phyloP scores from a whole-genome alignment of 2,888 invertebrate species.

The Phragmatobia fuliginosa region DNA sequence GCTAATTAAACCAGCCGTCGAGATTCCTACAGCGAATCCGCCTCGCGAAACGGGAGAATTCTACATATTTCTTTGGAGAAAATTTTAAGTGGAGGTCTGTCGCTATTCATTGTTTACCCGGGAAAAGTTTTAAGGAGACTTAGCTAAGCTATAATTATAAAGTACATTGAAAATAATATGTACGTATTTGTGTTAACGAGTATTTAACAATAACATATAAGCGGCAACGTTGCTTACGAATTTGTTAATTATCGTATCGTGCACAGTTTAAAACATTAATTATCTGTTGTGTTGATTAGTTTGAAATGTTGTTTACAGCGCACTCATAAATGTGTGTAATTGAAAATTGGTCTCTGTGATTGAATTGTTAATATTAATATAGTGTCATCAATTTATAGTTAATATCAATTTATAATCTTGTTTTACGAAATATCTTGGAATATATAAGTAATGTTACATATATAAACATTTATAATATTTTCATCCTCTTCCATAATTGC shows the following conservation, averaged over 20 bases:
- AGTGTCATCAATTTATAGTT: too few relatives aligned
- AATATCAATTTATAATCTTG: too few relatives aligned
- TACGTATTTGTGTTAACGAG: not conserved
- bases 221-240: conserved; percentile 39
- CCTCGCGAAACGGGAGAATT: conserved; percentile 61
- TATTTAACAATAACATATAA: conserved; percentile 25
- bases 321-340: conserved; percentile 31
- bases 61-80: conserved; percentile 67
- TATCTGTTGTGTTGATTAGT: conserved; percentile 52
- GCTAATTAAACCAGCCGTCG: conserved; percentile 80
- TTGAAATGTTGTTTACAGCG: conserved; percentile 41
- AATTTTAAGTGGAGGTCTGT: conserved; percentile 63
- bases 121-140: conserved; percentile 57
- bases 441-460: too few relatives aligned
- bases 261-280: conserved; percentile 49
- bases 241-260: conserved; percentile 53
- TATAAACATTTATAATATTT: too few relatives aligned
- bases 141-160: conserved; percentile 51
- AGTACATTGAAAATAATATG: conserved; percentile 39
- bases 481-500: not conserved
- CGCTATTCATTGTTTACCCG: conserved; percentile 53
- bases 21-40: conserved; percentile 73
- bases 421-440: too few relatives aligned
- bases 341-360: conserved; percentile 22
- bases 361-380: not conserved